Percentiles rank a stretch among this genome's conserved stretches.
Evolutionary conservation across 2,888 invertebrate genomes (phyloP).

Genomic region (Synergus umbraculus): DNA sequence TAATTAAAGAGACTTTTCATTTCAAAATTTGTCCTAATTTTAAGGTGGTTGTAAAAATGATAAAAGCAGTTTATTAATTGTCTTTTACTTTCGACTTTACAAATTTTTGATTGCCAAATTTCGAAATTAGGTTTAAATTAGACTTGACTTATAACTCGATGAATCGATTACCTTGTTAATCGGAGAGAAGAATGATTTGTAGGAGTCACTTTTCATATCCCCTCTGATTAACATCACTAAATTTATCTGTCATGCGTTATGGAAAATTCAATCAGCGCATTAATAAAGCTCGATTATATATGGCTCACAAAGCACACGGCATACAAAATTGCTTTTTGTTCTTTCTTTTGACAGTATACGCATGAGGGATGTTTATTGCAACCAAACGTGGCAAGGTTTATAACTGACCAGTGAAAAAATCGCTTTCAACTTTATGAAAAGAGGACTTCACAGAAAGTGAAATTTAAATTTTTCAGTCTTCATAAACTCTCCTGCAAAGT

Average conservation of each 20-base stretch:
- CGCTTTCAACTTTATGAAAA: not conserved
- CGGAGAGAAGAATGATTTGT: not conserved
- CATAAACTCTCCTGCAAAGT: not conserved
- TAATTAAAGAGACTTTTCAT: not conserved
- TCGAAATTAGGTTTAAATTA: not conserved
- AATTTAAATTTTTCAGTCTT: not conserved
- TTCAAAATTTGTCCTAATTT: too few species aligned
- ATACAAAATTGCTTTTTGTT: slow-evolving; percentile 5
- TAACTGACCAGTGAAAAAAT: not conserved
- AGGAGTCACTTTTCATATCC: slow-evolving; percentile 11
- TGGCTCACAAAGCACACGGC: not conserved
- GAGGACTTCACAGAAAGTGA: not conserved
- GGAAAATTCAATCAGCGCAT: slow-evolving; percentile 2
- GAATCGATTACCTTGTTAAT: not conserved
- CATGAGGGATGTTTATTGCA: not conserved
- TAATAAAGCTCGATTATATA: slow-evolving; percentile 18
- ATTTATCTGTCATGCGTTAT: slow-evolving; percentile 3
- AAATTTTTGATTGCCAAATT: not conserved
- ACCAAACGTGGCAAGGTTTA: not conserved
- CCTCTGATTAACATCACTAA: not conserved
- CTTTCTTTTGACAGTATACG: not conserved
- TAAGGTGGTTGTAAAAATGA: not conserved
- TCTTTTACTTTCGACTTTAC: not conserved
- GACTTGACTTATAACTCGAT: not conserved
- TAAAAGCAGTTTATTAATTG: not conserved